Evolutionary conservation across 2,888 invertebrate genomes (phyloP), one percentile per base, ranked within the genome.

Genomic region (Drosophila meridiana): DNA sequence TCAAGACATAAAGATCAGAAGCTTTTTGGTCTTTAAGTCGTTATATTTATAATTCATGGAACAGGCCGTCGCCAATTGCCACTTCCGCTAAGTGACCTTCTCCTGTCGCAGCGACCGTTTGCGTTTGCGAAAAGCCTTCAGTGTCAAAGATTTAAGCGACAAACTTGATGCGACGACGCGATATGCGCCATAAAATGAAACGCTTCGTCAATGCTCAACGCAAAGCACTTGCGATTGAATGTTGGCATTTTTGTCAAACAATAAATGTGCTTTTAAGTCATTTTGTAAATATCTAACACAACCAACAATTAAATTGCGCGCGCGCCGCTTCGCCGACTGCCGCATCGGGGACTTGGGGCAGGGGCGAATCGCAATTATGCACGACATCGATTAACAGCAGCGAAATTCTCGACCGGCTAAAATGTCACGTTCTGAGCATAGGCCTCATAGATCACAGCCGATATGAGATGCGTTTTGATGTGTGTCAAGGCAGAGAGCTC

Each of bases 401-500:
- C 34, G 38, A 68, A 69, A 76, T 76, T 80, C 73, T 78, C 67
- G 57, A 68, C 59, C 50, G 3, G 52, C 20, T 13, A 47, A 86
- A 80, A 75, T 79, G 70, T 79, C 85, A 85, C 87, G 89, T 81
- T 89, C 82, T 87, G 89, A 63, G 66, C 78, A 83, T 82, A 71
- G 61, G 55, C 68, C 59, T 47, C 83, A 76, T 48, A 69, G 72
- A 86, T 83, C 61, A 48, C 40, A 32, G 53, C n/a, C 34, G 72
- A 66, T 74, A 83, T 68, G 73, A 73, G 70, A 73, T 63, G 69
- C 59, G 64, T 63, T 48, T 43, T 34, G 2, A 76, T 52, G 53
- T 85, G 63, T 85, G 86, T 83, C 87, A 89, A 76, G 88, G 90
- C 48, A 32, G 20, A 7, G 36, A 7, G 36, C 43, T 56, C 38